A percentile compares a stretch with the other conserved stretches of the same genome.
phyloP scores from a whole-genome alignment of 2,113 vertebrate species.

The Tricholaema leucomelas region DNA sequence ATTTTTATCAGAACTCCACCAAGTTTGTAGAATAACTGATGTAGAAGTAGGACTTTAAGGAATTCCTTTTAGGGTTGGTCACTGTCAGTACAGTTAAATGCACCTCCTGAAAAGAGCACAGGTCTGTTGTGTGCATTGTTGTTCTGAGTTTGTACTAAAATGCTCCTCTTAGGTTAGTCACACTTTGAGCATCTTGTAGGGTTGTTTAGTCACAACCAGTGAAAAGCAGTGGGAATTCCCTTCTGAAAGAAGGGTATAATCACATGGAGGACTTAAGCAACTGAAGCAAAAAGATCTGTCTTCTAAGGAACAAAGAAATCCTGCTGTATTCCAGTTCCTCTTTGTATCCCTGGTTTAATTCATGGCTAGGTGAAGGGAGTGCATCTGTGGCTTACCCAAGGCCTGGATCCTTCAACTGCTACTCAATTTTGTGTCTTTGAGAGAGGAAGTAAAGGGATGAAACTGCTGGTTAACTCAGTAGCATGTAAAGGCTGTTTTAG shows the following conservation, averaged over 20 bases:
- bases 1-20: neutral
- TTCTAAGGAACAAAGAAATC: neutral
- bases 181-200: neutral
- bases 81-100: neutral
- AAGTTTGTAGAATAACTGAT: neutral
- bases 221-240: neutral
- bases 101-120: neutral
- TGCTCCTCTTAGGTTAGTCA: neutral
- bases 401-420: neutral
- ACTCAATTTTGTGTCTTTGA: neutral
- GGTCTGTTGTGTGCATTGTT: neutral
- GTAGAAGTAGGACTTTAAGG: neutral
- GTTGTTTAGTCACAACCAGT: neutral
- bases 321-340: neutral
- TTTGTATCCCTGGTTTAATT: neutral
- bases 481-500: neutral
- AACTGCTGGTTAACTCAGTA: neutral
- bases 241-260: neutral
- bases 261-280: neutral
- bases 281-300: neutral
- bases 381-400: neutral
- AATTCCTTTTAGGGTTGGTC: neutral
- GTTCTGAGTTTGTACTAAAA: neutral
- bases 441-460: neutral
- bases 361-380: neutral